These are phyloP conservation scores for Pyrocoelia pectoralis DNA, from an alignment of 2,888 invertebrate genomes.

Conservation along the genomic window DNA sequence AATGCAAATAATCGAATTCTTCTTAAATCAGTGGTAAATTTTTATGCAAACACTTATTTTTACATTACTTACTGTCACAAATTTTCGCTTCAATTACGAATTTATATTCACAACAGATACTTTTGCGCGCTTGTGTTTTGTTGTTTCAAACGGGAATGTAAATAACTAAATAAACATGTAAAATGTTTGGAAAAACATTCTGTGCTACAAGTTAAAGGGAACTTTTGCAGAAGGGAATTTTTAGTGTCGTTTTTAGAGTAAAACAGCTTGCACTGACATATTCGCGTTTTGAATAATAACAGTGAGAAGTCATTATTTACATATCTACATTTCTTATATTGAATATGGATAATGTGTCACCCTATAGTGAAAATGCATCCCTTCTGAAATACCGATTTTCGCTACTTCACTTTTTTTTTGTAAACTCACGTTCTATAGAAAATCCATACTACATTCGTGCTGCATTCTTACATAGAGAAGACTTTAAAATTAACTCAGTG, in stretches of 20 bases:
- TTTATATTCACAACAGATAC: background rate
- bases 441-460: too few relatives aligned
- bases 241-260: background rate
- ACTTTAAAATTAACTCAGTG: too few relatives aligned
- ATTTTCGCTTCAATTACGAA: background rate
- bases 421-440: too few relatives aligned
- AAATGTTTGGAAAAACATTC: background rate
- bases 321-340: background rate
- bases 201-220: background rate
- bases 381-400: too few relatives aligned
- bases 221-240: background rate
- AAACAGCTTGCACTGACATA: background rate
- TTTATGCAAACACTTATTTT: background rate
- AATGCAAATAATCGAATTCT: background rate
- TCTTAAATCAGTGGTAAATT: background rate
- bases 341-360: too few relatives aligned
- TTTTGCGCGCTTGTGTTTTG: background rate
- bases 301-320: background rate
- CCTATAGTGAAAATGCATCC: too few relatives aligned
- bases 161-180: background rate
- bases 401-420: too few relatives aligned
- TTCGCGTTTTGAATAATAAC: slow-evolving; percentile 1
- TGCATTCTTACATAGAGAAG: too few relatives aligned
- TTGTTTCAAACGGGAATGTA: background rate
- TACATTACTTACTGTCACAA: background rate